phyloP scores from a whole-genome alignment of 2,888 invertebrate species.

The Chironomus riparius region DNA sequence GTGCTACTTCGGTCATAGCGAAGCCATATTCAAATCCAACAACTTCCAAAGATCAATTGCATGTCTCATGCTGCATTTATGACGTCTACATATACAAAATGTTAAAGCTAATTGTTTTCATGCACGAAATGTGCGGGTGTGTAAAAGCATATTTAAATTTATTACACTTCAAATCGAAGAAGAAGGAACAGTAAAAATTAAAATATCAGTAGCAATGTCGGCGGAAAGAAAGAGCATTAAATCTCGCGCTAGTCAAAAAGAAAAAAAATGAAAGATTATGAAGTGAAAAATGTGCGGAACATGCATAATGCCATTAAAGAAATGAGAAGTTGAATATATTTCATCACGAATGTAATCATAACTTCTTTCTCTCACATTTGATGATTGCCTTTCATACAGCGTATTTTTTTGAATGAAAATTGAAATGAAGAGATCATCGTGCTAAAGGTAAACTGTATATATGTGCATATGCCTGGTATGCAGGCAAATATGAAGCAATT shows the following conservation, averaged over 20 bases:
- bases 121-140: too few species aligned
- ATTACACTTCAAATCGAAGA: too few species aligned
- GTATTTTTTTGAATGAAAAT: too few species aligned
- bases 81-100: too few species aligned
- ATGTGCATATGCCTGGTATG: not conserved
- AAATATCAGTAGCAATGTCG: not conserved
- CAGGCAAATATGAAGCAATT: not conserved
- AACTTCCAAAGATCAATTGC: too few species aligned
- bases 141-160: too few species aligned
- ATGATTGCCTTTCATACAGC: not conserved
- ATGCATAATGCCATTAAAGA: not conserved
- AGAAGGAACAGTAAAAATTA: too few species aligned
- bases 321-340: constrained; percentile 10
- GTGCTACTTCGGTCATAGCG: too few species aligned
- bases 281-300: constrained; percentile 9
- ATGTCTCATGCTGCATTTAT: too few species aligned
- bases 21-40: too few species aligned
- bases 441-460: not conserved
- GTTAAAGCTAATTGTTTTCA: too few species aligned
- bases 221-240: not conserved
- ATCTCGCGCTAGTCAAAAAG: not conserved
- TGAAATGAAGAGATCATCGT: constrained; percentile 18
- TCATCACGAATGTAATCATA: constrained; percentile 9
- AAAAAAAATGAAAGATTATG: not conserved
- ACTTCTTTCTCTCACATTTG: not conserved